Base-by-base conservation (phyloP, 1,140 invertebrate species). In the Cheumatopsyche charites region DNA sequence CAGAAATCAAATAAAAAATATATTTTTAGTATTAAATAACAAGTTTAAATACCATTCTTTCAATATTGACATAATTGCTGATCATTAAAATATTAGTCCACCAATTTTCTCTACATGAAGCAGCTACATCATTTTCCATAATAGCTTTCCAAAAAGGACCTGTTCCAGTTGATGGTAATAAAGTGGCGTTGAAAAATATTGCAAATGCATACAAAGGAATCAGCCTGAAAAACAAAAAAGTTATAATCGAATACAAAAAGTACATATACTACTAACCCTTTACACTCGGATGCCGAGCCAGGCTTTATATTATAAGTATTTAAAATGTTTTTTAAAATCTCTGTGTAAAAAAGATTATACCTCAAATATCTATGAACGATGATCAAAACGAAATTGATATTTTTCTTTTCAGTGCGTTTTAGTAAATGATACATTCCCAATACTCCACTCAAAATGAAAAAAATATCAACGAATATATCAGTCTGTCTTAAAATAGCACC, bases 401-500 rank as follows among this genome's bases (percentile, higher is more conserved):
- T 23, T 9, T 19, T 12, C 15, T 75, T 65, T 36, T 72, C 42
- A 13, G 61, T 67, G 1, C 43, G 26, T 61, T 67, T 67, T 9
- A 75, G 62, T 26, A 75, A 36, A 11, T 66, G 52, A 21, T 71
- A 68, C n/a, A 63, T 47, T 2, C 49, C 21, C 0, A 19, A 42
- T 12, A 87, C 70, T 49, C 88, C 89, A 76, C 89, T 90, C 12
- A 87, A 76, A 26, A 88, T 74, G 74, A 90, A 90, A 78, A 90
- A 91, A 0, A 87, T 84, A 77, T 91, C 89, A 3, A 90, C 89
- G 47, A 88, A 85, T 1, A 90, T 79, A 71, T 88, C 86, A 7
- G 86, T 87, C 79, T 89, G 89, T 6, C 86, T 80, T 86, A 61
- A 13, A 86, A 77, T 70, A 83, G 76, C 0, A 81, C 83, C 0